Conservation (phyloP, 1,140 invertebrate genomes). For the Papilio polytes region DNA sequence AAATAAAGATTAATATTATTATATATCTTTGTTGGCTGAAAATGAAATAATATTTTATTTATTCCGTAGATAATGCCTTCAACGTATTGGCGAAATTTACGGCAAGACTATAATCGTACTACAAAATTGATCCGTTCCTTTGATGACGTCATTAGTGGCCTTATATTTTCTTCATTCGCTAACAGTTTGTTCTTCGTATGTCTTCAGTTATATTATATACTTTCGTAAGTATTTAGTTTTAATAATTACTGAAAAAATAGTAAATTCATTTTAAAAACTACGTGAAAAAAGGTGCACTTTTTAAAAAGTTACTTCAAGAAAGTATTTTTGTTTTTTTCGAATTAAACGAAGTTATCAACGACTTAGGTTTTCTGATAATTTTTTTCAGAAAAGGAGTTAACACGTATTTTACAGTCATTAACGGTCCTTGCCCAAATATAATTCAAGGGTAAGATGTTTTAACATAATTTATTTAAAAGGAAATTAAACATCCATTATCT, state of each 20-base stretch:
- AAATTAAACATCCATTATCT: not conserved
- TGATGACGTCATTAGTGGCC: slow-evolving; percentile 83
- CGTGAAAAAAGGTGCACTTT: not conserved
- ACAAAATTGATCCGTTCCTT: slow-evolving; percentile 83
- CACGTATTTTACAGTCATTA: not conserved
- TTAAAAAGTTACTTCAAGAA: not conserved
- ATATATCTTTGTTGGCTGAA: too few relatives aligned
- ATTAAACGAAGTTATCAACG: not conserved
- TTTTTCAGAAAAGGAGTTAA: slow-evolving; percentile 26
- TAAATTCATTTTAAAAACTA: not conserved
- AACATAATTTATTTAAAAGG: not conserved
- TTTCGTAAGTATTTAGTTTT: slow-evolving; percentile 82
- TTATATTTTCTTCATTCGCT: slow-evolving; percentile 87
- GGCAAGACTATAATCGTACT: slow-evolving; percentile 85
- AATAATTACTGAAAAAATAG: not conserved
- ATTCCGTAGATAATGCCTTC: slow-evolving; percentile 3
- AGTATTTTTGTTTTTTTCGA: not conserved
- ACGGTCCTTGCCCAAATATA: not conserved
- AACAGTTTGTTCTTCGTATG: slow-evolving; percentile 90
- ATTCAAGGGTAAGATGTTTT: slow-evolving; percentile 5
- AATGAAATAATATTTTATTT: not conserved
- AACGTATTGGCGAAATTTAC: slow-evolving; percentile 79
- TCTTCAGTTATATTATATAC: slow-evolving; percentile 87
- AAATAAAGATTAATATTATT: too few relatives aligned
- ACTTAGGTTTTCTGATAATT: not conserved